Percentiles rank a stretch among this genome's conserved stretches.
Conservation (phyloP, 2,888 invertebrate genomes). For the Drosophila lutescens region DNA sequence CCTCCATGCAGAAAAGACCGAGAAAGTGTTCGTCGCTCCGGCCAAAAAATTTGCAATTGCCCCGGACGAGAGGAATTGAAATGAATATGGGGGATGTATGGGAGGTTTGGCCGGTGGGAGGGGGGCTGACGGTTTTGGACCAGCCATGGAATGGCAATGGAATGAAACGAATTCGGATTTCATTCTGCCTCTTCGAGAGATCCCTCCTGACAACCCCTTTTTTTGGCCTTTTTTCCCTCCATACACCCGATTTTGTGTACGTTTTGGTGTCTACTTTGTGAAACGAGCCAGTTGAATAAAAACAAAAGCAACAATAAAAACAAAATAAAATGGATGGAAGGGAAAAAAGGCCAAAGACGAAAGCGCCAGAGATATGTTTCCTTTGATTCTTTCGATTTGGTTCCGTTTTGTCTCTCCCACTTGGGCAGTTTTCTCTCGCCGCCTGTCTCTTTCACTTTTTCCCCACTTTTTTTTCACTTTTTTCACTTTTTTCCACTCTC, state of each 20-base stretch:
- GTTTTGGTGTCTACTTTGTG: slow-evolving; percentile 71
- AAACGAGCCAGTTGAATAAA: slow-evolving; percentile 55
- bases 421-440: slow-evolving; percentile 3
- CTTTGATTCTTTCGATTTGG: slow-evolving; percentile 41
- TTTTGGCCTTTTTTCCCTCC: slow-evolving; percentile 15
- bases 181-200: slow-evolving; percentile 41
- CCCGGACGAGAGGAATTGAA: slow-evolving; percentile 58
- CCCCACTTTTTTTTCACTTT: slow-evolving; percentile 10
- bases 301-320: slow-evolving; percentile 38
- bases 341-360: slow-evolving; percentile 41
- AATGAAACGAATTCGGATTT: slow-evolving; percentile 75
- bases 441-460: slow-evolving; percentile 29
- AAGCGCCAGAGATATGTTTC: slow-evolving; percentile 56
- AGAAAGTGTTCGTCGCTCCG: slow-evolving; percentile 21
- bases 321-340: slow-evolving; percentile 18
- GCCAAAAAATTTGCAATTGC: slow-evolving; percentile 48
- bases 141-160: slow-evolving; percentile 72
- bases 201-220: not conserved
- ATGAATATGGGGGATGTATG: slow-evolving; percentile 44
- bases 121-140: not conserved
- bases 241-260: slow-evolving; percentile 46
- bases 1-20: slow-evolving; percentile 53
- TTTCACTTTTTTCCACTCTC: slow-evolving; percentile 34
- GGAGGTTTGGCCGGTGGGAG: not conserved
- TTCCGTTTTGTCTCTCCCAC: slow-evolving; percentile 28